phyloP scores from a whole-genome alignment of 2,888 invertebrate genomes.

The Coelogynopora nodosa region DNA sequence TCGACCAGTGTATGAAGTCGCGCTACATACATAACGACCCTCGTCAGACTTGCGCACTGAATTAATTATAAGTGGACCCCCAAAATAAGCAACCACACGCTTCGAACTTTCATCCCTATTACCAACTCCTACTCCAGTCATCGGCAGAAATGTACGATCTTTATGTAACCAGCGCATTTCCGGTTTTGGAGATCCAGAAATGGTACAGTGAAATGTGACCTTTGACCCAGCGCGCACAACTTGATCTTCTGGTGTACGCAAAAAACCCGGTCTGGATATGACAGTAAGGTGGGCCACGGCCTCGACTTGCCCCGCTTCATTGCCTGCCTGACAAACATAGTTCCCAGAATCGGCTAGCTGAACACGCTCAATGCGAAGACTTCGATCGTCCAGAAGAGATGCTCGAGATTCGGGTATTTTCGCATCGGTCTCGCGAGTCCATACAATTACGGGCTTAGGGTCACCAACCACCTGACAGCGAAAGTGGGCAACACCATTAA shows the following conservation, averaged over 20 bases:
- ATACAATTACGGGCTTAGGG: constrained; percentile 41
- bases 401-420: constrained; percentile 22
- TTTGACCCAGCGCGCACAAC: constrained; percentile 27
- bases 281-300: constrained; percentile 33
- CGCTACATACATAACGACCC: constrained; percentile 40
- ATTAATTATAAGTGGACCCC: constrained; percentile 36
- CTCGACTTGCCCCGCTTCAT: constrained; percentile 38
- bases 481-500: constrained; percentile 42
- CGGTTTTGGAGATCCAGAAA: constrained; percentile 36
- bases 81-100: not conserved
- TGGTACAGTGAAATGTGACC: constrained; percentile 30
- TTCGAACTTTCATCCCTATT: not conserved
- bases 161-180: constrained; percentile 25
- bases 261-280: constrained; percentile 29
- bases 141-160: not conserved
- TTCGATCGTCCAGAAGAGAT: constrained; percentile 16
- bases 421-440: constrained; percentile 28
- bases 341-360: constrained; percentile 37
- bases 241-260: constrained; percentile 40
- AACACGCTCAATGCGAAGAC: constrained; percentile 36
- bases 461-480: constrained; percentile 41
- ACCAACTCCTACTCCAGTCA: constrained; percentile 3
- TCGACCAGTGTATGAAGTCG: constrained; percentile 36
- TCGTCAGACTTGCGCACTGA: constrained; percentile 43
- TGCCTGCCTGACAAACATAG: constrained; percentile 42